These are phyloP conservation scores for Diadophis punctatus DNA, from an alignment of 2,113 vertebrate genomes.

Conservation along the genomic window DNA sequence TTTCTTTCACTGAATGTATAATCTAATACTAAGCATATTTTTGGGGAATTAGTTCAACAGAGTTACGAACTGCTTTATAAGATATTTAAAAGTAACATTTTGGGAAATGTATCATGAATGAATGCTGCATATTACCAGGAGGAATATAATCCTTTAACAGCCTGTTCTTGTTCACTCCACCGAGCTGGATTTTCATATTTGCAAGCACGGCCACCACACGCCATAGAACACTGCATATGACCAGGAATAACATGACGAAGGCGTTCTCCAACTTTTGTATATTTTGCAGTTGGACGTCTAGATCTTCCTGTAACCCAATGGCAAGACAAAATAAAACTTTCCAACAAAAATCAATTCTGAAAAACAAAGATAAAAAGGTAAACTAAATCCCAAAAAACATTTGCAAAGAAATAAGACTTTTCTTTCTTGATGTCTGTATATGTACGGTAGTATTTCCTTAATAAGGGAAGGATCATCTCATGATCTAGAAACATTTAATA, in stretches of 20 bases:
- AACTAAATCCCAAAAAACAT: neutral
- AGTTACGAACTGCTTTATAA: neutral
- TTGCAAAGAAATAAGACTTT: neutral
- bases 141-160: constrained; percentile 89
- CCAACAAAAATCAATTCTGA: neutral
- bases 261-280: constrained; percentile 93
- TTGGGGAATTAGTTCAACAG: neutral
- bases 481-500: neutral
- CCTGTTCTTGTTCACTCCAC: constrained; percentile 90
- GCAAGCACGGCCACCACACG: constrained; percentile 91
- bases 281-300: constrained; percentile 86
- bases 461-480: neutral
- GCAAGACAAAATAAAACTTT: neutral
- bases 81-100: neutral
- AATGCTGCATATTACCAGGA: constrained; percentile 79
- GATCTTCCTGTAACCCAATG: constrained; percentile 67
- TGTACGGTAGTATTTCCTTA: neutral
- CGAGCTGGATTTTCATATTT: constrained; percentile 95
- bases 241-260: constrained; percentile 92
- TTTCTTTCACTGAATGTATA: neutral
- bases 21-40: neutral
- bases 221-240: constrained; percentile 94
- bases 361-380: neutral
- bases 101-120: neutral
- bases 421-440: neutral